Evolutionary conservation across 2,888 invertebrate species (phyloP), one percentile per base, ranked within the genome.

Genomic region (Sussaba pulchella): DNA sequence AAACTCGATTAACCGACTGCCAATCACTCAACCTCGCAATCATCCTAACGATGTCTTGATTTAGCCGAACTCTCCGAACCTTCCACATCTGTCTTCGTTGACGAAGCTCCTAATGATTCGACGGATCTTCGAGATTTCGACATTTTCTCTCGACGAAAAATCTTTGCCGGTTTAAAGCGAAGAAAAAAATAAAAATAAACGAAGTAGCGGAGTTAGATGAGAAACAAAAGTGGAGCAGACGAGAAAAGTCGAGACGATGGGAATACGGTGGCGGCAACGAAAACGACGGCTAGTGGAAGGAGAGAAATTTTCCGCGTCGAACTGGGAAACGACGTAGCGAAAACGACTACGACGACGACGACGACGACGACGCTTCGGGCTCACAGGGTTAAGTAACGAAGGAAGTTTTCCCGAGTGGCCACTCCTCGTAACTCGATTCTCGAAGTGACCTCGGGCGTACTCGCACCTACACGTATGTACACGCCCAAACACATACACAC

Each of bases 401-500:
- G 79, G 66, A 80, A 82, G 82, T 78, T 83, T 73, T 77, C 82
- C 82, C 73, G 74, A 83, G 83, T 76, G 83, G 76, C 77, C 82
- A 83, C 82, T 83, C 74, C 70, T 74, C 72, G 78, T 83, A 83
- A 83, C 83, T 83, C 76, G 79, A 83, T 83, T 83, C 70, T 77
- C 79, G 43, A 63, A 76, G 73, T 81, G 82, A 81, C 82, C 82
- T 66, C 78, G 57, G 74, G 64, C 70, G 26, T 63, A 77, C 69
- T 39, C 52, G 41, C 59, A 45, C 31, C 57, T 71, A 67, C 39
- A 54, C 43, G 59, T 69, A 70, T 54, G 31, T 17, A 24, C 17
- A 75, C 69, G 43, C 26, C 50, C 54, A 47, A 39, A 50, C 36
- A 63, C 54, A 47, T 36, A 71, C 52, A 59, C 39, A 17, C 57